A percentile compares a stretch with the other conserved stretches of the same genome.
These are phyloP conservation scores for Pangasius macronema DNA, from an alignment of 2,797 vertebrate genomes.

Conservation along the genomic window DNA sequence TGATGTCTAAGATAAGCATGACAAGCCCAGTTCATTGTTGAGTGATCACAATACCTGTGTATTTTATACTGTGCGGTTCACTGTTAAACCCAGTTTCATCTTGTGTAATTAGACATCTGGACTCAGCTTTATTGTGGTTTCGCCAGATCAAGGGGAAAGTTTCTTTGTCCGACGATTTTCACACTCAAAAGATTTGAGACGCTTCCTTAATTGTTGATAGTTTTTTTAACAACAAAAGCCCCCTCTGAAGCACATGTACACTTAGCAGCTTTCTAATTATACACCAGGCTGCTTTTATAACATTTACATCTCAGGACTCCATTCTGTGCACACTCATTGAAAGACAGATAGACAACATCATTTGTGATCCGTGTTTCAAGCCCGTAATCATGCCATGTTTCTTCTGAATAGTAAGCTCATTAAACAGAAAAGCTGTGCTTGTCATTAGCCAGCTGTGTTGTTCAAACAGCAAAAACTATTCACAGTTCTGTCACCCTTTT, in stretches of 20 bases:
- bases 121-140: slow-evolving; percentile 54
- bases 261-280: slow-evolving; percentile 36
- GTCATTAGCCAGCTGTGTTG: neutral
- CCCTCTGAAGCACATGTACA: slow-evolving; percentile 1
- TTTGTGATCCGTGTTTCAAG: neutral
- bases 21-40: slow-evolving; percentile 42
- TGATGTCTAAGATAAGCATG: slow-evolving; percentile 50
- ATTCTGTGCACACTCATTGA: neutral
- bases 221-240: slow-evolving; percentile 43
- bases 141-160: slow-evolving; percentile 42
- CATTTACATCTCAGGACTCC: neutral
- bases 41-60: slow-evolving; percentile 49
- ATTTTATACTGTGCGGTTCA: slow-evolving; percentile 43
- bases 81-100: slow-evolving; percentile 49
- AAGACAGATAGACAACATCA: neutral
- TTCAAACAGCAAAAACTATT: neutral
- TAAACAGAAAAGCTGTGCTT: neutral
- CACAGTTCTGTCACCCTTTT: neutral
- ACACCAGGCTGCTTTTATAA: slow-evolving; percentile 12
- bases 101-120: slow-evolving; percentile 59
- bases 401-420: neutral
- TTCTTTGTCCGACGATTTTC: slow-evolving; percentile 30
- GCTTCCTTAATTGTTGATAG: slow-evolving; percentile 31
- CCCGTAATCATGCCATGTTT: neutral
- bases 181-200: slow-evolving; percentile 42